Conservation (phyloP, 2,888 invertebrate genomes). For the Cheiracanthium punctorium region DNA sequence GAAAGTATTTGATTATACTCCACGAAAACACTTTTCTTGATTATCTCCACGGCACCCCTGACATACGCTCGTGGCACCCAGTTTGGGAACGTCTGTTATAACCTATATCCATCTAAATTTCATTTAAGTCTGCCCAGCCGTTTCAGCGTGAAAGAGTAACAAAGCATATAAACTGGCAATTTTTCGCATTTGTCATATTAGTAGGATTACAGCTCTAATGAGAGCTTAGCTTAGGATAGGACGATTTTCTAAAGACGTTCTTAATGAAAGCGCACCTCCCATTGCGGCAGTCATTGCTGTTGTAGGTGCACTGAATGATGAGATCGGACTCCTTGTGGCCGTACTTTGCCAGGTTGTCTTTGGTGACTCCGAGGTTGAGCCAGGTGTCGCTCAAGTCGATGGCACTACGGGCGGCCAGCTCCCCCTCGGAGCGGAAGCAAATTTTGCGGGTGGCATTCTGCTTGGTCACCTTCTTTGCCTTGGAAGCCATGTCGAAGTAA, state of each 20-base stretch:
- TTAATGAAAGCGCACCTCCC: not conserved
- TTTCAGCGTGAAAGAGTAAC: too few species aligned
- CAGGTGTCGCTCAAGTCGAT: constrained; percentile 59
- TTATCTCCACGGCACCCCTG: too few species aligned
- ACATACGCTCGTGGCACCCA: too few species aligned
- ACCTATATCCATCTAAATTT: too few species aligned
- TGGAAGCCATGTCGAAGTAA: constrained; percentile 40
- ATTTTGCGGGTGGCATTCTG: not conserved
- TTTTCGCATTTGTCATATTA: too few species aligned
- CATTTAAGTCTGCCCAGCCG: too few species aligned
- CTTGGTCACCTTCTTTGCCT: not conserved
- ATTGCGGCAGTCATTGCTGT: constrained; percentile 47
- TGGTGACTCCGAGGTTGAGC: constrained; percentile 58
- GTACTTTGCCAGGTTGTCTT: constrained; percentile 46
- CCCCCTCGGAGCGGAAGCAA: constrained; percentile 47
- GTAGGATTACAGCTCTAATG: too few species aligned
- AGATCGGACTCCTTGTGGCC: constrained; percentile 56
- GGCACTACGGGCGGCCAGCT: constrained; percentile 30
- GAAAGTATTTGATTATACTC: too few species aligned
- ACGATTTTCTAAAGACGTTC: not conserved
- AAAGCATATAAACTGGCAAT: too few species aligned
- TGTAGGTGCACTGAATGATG: constrained; percentile 62
- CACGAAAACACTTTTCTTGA: too few species aligned
- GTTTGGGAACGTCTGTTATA: too few species aligned
- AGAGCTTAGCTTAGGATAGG: too few species aligned